Evolutionary conservation across 2,113 vertebrate species (phyloP), one percentile per base, ranked within the genome.

Genomic region (Pteropus alecto): DNA sequence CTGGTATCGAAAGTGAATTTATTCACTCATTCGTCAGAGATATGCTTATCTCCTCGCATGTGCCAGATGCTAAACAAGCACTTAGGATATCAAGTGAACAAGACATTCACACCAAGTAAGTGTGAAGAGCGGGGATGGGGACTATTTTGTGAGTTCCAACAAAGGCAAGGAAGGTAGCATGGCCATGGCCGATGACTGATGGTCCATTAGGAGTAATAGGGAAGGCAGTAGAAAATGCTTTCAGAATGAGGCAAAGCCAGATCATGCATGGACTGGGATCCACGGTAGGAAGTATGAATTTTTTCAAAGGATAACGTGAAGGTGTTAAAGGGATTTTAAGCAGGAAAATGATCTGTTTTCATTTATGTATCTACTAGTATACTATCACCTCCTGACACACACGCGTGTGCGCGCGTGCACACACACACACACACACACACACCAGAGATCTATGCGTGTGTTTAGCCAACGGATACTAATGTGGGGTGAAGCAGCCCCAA

Each of bases 181-280:
- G 28, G 48, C 10, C 12, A 0, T 61, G 28, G 48, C 10, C 12
- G 16, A 0, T 73, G 43, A 33, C 10, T 6, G 3, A 33, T 7
- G 18, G 6, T 56, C 8, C 0, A 67, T 67, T 51, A 48, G 61
- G 26, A 87, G 15, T 26, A 38, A 4, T 26, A 21, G 22, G 10
- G 6, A 70, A 1, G 13, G 4, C 15, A 9, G 7, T 28, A 4
- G 15, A 14, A 63, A 58, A 22, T 2, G 6, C 35, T 28, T 7
- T 16, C 21, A 41, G 35, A n/a, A 3, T 16, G 8, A 79, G 46
- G 2, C 11, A 63, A 8, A 4, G 3, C 26, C 4, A 2, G 19
- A n/a, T 26, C 1, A 3, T 48, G 19, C 6, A 48, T 7, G 15
- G 8, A 0, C 14, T 33, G 5, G 10, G 22, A 28, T 54, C 46